Evolutionary conservation across 2,797 vertebrate species (phyloP), one percentile per base, ranked within the genome.

Genomic region (Lindbergichthys nudifrons): DNA sequence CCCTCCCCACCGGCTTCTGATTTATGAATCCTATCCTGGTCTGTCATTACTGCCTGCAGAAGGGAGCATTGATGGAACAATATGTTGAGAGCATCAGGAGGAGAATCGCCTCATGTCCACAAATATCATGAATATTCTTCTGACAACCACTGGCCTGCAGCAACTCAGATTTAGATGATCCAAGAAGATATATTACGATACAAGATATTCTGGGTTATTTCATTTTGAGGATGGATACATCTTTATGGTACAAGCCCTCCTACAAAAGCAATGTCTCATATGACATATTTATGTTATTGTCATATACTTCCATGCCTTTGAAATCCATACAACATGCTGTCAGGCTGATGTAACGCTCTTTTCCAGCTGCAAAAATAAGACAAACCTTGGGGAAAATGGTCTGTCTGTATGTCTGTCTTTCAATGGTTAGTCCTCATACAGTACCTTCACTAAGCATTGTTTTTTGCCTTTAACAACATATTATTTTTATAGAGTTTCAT

Each of bases 21-120:
- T 93, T 91, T 91, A 93, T 92, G 88, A 89, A 87, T 82, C 73
- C 81, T 80, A 66, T 90, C 82, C 80, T 85, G 70, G 57, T 73
- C 79, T 88, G 89, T 84, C 89, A 90, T 92, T 92, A 91, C 70
- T 42, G 81, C 75, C 82, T 88, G 73, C 75, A 88, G 85, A 91
- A 87, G 81, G 85, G 75, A 80, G 80, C 88, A 61, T 19, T 89
- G 87, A 92, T 90, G 84, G 87, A 83, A 87, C 88, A 88, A 85
- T 90, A 87, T 87, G 87, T 92, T 62, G 58, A 78, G 79, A 67
- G 47, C 83, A 75, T 88, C 87, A 87, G 68, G 65, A 21, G 54
- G 80, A 87, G 75, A 87, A 87, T 81, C 30, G 23, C 80, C 83
- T 72, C 71, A 46, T 87, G 80, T 87, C 82, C 81, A 65, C 75